phyloP scores from a whole-genome alignment of 2,113 vertebrate genomes.

The Aix galericulata region DNA sequence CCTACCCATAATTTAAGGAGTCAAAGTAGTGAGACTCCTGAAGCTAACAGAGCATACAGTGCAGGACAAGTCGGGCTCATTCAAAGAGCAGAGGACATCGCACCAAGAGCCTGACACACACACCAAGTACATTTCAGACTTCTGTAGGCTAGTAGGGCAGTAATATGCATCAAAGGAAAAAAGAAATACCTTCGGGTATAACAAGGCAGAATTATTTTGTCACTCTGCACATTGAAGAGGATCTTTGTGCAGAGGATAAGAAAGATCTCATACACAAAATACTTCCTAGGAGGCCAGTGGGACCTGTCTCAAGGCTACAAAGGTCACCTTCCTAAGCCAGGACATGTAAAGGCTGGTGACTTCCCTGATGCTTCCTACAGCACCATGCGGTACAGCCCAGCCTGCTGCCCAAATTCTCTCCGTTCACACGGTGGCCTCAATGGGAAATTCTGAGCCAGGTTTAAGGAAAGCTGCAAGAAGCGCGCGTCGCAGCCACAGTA shows the following conservation, averaged over 20 bases:
- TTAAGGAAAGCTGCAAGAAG: not conserved
- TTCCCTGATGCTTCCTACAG: not conserved
- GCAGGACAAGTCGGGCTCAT: accelerated
- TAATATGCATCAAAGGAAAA: not conserved
- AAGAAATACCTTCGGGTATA: not conserved
- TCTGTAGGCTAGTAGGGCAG: not conserved
- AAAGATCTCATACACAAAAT: not conserved
- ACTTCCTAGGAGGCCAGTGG: no score
- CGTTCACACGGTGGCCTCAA: accelerated
- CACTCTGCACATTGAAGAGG: not conserved
- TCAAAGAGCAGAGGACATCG: not conserved
- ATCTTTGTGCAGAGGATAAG: not conserved
- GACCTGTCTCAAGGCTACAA: not conserved
- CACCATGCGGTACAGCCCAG: not conserved
- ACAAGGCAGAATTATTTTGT: not conserved
- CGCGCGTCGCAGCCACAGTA: accelerated
- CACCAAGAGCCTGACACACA: not conserved
- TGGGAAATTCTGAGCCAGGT: not conserved
- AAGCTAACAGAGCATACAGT: accelerated
- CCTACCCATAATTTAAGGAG: not conserved
- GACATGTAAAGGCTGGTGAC: not conserved
- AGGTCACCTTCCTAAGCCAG: not conserved
- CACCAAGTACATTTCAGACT: accelerated
- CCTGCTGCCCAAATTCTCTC: not conserved
- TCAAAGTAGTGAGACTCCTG: not conserved